These are phyloP conservation scores for Metacarcinus magister DNA, from an alignment of 2,888 invertebrate genomes.

Conservation along the genomic window DNA sequence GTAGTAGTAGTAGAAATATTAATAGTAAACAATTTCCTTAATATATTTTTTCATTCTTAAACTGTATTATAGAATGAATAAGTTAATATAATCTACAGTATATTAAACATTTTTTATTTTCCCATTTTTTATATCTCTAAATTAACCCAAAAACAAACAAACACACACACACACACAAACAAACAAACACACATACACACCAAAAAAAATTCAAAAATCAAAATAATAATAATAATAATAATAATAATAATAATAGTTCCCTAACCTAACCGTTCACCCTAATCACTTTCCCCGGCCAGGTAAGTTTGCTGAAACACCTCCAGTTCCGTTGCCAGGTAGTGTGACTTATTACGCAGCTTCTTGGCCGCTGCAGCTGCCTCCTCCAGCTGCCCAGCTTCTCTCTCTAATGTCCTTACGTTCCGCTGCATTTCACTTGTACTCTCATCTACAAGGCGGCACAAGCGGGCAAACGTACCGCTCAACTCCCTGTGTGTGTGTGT, in stretches of 20 bases:
- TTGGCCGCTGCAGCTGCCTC: slow-evolving; percentile 92
- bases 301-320: slow-evolving; percentile 96
- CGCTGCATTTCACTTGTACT: slow-evolving; percentile 94
- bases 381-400: slow-evolving; percentile 90
- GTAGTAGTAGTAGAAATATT: background rate
- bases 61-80: too few relatives aligned
- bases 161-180: background rate
- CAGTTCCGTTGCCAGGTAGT: slow-evolving; percentile 95
- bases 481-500: slow-evolving; percentile 89
- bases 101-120: too few relatives aligned
- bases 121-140: too few relatives aligned
- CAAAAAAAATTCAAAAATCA: background rate
- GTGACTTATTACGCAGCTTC: slow-evolving; percentile 95
- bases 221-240: too few relatives aligned
- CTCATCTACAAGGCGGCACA: slow-evolving; percentile 96
- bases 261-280: background rate
- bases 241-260: too few relatives aligned
- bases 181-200: background rate
- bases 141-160: background rate
- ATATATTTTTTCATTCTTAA: background rate
- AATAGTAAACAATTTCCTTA: background rate
- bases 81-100: too few relatives aligned
- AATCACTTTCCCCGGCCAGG: slow-evolving; percentile 83
- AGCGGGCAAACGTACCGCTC: slow-evolving; percentile 95
- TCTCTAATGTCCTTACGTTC: slow-evolving; percentile 91